Conservation (phyloP, 2,888 invertebrate species). For the Caenorhabditis wallacei region DNA sequence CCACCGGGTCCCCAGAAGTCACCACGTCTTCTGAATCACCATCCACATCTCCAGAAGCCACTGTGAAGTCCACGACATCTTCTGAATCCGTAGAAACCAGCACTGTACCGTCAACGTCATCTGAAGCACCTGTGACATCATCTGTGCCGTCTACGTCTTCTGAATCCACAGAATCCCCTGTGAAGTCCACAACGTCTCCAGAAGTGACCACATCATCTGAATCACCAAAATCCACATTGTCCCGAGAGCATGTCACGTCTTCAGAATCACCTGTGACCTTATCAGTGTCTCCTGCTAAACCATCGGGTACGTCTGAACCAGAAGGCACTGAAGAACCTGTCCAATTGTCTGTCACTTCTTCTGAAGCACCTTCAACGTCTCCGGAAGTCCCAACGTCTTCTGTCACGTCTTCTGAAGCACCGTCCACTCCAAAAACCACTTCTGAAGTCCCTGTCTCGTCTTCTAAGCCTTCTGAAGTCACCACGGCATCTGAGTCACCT, state of each 20-base stretch:
- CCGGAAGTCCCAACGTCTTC: slow-evolving; percentile 15
- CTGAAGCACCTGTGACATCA: slow-evolving; percentile 4
- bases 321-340: no score
- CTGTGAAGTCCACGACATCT: not conserved
- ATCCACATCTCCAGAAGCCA: not conserved
- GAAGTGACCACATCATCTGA: no score
- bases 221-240: no score
- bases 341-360: slow-evolving; percentile 9
- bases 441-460: slow-evolving; percentile 20
- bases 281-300: not conserved
- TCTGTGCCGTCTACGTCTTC: slow-evolving; percentile 13
- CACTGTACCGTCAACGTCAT: not conserved
- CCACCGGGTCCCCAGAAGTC: not conserved
- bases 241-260: no score
- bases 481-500: not conserved
- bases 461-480: not conserved
- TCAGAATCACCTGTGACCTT: slow-evolving; percentile 5
- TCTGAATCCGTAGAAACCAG: no score
- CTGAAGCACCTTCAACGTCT: slow-evolving; percentile 5
- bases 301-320: not conserved
- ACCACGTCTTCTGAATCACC: slow-evolving; percentile 13
- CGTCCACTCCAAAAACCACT: slow-evolving; percentile 33
- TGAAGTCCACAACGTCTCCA: slow-evolving; percentile 6
- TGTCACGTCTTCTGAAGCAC: slow-evolving; percentile 24
- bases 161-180: not conserved